Conservation (phyloP, 2,113 vertebrate genomes). For the Chroicocephalus ridibundus region DNA sequence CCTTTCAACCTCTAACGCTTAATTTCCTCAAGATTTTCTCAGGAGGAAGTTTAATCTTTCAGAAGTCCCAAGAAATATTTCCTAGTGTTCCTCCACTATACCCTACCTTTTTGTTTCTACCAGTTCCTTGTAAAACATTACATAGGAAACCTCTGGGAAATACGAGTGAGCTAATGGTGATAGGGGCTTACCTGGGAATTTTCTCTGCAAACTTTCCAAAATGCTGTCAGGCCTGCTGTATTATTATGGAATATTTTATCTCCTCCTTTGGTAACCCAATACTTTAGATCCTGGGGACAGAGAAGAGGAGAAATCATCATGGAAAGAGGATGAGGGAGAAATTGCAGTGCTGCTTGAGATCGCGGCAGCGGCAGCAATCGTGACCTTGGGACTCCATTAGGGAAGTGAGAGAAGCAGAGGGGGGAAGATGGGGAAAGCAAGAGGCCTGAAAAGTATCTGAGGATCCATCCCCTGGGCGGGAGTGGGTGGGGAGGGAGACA, state of each 20-base stretch:
- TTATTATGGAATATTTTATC: neutral
- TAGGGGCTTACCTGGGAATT: constrained; percentile 32
- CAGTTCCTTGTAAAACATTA: constrained; percentile 21
- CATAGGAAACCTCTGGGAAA: constrained; percentile 43
- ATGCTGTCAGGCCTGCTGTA: neutral
- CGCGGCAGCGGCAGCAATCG: neutral
- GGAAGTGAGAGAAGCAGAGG: neutral
- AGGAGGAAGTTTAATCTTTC: constrained; percentile 19
- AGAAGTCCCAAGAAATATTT: constrained; percentile 35
- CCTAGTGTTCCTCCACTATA: neutral
- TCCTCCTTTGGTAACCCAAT: neutral
- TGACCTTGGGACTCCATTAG: neutral
- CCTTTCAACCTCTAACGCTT: constrained; percentile 11
- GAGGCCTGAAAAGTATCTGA: neutral
- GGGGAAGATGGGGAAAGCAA: neutral
- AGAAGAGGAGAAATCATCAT: neutral
- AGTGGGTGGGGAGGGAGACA: too few species aligned
- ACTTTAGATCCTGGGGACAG: neutral
- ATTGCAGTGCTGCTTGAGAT: neutral
- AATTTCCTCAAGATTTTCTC: constrained; percentile 30
- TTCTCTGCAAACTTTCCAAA: constrained; percentile 30
- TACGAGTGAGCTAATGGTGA: constrained; percentile 21
- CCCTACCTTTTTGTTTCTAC: constrained; percentile 1
- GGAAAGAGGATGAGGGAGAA: neutral
- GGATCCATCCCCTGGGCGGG: neutral